These are phyloP conservation scores for Platyrinchus mystaceus DNA, from an alignment of 2,797 vertebrate species.

Conservation along the genomic window DNA sequence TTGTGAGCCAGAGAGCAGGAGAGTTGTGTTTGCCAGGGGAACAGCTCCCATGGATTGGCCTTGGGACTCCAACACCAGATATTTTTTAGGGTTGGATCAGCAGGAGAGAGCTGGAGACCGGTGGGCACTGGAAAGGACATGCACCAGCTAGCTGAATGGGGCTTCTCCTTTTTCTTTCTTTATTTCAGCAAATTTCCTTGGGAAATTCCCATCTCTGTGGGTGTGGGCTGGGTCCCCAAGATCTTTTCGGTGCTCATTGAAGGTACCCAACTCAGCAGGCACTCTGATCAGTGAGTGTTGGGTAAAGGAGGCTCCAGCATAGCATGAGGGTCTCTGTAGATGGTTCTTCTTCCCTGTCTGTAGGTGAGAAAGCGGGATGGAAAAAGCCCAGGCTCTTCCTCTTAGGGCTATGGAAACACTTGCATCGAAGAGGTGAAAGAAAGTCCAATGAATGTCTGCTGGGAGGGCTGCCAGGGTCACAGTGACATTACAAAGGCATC, in stretches of 20 bases:
- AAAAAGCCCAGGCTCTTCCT: background rate
- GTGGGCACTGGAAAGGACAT: fast-evolving
- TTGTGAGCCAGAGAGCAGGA: background rate
- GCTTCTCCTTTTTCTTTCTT: background rate
- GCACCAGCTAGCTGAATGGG: background rate
- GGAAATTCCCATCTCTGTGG: background rate
- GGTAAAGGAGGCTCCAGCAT: background rate
- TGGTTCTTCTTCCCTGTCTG: background rate
- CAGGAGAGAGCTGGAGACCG: background rate
- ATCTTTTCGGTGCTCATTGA: background rate
- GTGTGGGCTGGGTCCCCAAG: background rate
- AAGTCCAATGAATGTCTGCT: background rate
- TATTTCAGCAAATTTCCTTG: background rate
- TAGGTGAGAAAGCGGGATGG: background rate
- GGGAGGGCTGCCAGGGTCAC: background rate
- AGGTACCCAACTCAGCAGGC: background rate
- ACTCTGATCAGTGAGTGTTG: fast-evolving
- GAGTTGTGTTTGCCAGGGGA: background rate
- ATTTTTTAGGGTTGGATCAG: background rate
- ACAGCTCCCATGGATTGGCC: background rate
- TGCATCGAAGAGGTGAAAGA: background rate
- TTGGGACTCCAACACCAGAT: background rate
- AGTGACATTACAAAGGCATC: background rate
- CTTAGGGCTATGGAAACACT: background rate
- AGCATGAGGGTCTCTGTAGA: background rate